Evolutionary conservation across 2,797 vertebrate genomes (phyloP), one percentile per base, ranked within the genome.

Genomic region (Cuniculus paca): DNA sequence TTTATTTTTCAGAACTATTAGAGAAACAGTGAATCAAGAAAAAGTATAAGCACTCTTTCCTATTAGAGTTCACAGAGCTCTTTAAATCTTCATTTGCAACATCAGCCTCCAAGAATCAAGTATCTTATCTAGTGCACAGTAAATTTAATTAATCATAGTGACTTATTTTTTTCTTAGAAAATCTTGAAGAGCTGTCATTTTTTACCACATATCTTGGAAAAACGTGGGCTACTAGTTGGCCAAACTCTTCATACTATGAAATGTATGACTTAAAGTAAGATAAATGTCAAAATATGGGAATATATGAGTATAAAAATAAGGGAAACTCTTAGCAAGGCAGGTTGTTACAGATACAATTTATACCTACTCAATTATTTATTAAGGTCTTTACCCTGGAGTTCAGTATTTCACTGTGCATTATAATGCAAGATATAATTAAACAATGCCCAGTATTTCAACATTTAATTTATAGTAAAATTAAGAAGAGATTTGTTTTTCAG

Each of bases 401-500:
- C 5, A 52, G 34, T 3, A 48, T 7, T 50, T 4, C 70, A 13
- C 1, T 19, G 61, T 22, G 5, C 50, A 86, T 86, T 82, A 52
- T 34, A 88, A 90, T 39, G 24, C 77, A 24, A 87, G 48, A 68
- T 89, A 82, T 24, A 70, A 88, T 78, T 84, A 79, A 12, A 63
- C 2, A 52, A 61, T 52, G 0, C 10, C 19, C 87, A 11, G 34
- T 0, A 1, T 60, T 36, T 93, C 28, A 84, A 85, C 0, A 63
- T 84, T 78, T 90, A 95, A 93, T 81, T 94, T 87, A 60, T 36
- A 87, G 75, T 81, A 84, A 96, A 91, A 84, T 81, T 63, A 63
- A 42, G 24, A 60, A 84, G 14, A 79, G 10, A 12, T 34, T 52
- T 22, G 36, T 42, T 52, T 79, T 31, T 61, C 75, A 60, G 7